Conservation (phyloP, 2,888 invertebrate species). For the Lepidocyrtinus sp. region DNA sequence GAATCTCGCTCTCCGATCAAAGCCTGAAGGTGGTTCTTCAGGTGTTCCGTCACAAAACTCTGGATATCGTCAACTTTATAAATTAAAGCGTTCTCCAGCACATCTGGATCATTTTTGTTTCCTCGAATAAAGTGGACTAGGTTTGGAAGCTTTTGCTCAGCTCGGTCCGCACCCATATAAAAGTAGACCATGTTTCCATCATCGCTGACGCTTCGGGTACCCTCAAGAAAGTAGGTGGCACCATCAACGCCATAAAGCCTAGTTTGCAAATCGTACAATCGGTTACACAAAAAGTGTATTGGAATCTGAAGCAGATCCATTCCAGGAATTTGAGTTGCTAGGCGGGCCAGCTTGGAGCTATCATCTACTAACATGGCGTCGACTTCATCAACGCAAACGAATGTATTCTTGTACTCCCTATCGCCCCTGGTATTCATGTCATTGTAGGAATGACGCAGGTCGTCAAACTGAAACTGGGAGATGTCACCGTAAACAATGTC, state of each 20-base stretch:
- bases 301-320: slow-evolving; percentile 47
- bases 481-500: slow-evolving; percentile 59
- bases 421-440: slow-evolving; percentile 42
- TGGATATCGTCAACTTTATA: slow-evolving; percentile 1
- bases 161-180: background rate
- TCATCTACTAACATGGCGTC: slow-evolving; percentile 58
- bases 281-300: slow-evolving; percentile 40
- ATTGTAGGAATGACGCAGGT: slow-evolving; percentile 47
- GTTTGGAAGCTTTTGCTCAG: background rate
- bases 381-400: slow-evolving; percentile 59
- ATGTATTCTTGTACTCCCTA: background rate
- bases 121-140: background rate
- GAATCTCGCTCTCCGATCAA: background rate
- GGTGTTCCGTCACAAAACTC: slow-evolving; percentile 14
- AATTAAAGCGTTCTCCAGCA: slow-evolving; percentile 25
- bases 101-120: background rate
- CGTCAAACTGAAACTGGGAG: slow-evolving; percentile 55
- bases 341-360: slow-evolving; percentile 37
- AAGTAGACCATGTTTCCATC: background rate
- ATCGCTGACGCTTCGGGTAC: background rate
- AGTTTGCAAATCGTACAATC: slow-evolving; percentile 18
- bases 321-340: slow-evolving; percentile 49
- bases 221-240: slow-evolving; percentile 25
- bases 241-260: slow-evolving; percentile 6
- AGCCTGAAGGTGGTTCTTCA: background rate